These are phyloP conservation scores for Amniataba percoides DNA, from an alignment of 2,797 vertebrate species.

Conservation along the genomic window DNA sequence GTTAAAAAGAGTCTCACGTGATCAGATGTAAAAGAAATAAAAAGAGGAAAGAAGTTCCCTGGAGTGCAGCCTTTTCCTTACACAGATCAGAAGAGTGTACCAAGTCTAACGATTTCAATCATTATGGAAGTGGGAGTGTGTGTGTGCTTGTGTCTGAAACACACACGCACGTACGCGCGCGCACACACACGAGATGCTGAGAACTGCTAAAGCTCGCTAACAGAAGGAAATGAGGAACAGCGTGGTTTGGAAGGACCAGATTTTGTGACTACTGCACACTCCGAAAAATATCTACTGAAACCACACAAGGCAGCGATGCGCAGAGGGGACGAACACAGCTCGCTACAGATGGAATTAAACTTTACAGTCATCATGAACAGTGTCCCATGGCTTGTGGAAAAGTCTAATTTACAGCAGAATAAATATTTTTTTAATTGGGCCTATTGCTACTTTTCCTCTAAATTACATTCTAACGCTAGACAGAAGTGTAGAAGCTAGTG, in stretches of 20 bases:
- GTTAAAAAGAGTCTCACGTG: slow-evolving; percentile 75
- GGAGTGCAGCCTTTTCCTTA: slow-evolving; percentile 90
- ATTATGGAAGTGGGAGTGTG: slow-evolving; percentile 80
- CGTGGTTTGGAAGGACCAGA: slow-evolving; percentile 89
- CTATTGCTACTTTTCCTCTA: slow-evolving; percentile 92
- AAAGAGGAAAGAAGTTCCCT: slow-evolving; percentile 75
- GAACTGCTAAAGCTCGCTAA: slow-evolving; percentile 87
- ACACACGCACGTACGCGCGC: slow-evolving; percentile 31
- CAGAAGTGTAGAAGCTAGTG: slow-evolving; percentile 94
- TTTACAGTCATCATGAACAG: slow-evolving; percentile 91
- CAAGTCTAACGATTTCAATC: slow-evolving; percentile 85
- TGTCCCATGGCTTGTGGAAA: slow-evolving; percentile 93
- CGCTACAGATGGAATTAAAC: slow-evolving; percentile 91
- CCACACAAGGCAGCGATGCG: slow-evolving; percentile 88
- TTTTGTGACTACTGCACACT: slow-evolving; percentile 88
- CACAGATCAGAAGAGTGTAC: slow-evolving; percentile 84
- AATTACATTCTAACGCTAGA: slow-evolving; percentile 94
- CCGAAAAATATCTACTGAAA: slow-evolving; percentile 81
- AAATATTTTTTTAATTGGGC: slow-evolving; percentile 89
- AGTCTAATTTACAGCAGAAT: slow-evolving; percentile 95
- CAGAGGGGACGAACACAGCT: slow-evolving; percentile 87
- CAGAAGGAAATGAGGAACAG: slow-evolving; percentile 78
- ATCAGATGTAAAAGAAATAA: slow-evolving; percentile 83
- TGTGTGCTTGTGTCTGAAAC: slow-evolving; percentile 46
- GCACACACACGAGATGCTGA: not conserved